A percentile compares a stretch with the other conserved stretches of the same genome.
These are phyloP conservation scores for Hippopotamus amphibius DNA, from an alignment of 2,113 vertebrate genomes.

Conservation along the genomic window DNA sequence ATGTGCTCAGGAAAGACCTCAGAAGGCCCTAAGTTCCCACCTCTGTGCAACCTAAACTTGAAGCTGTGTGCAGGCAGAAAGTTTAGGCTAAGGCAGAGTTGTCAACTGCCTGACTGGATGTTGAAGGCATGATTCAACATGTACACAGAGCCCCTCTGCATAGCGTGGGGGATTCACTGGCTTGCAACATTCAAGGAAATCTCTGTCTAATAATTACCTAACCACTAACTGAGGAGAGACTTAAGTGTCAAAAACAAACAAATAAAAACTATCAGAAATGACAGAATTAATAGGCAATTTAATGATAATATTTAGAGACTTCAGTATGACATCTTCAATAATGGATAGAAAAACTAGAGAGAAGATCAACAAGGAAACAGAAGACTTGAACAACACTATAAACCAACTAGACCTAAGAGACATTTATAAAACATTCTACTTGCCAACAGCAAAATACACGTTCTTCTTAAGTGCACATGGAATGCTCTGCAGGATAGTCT, in stretches of 20 bases:
- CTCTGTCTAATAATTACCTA: neutral
- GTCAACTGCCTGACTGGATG: neutral
- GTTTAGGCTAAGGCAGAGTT: neutral
- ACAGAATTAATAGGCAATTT: neutral
- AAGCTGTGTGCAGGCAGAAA: neutral
- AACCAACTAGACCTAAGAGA: neutral
- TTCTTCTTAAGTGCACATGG: neutral
- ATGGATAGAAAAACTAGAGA: neutral
- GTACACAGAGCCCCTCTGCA: neutral
- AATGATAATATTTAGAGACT: neutral
- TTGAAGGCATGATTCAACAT: neutral
- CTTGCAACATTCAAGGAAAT: neutral
- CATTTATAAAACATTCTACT: neutral
- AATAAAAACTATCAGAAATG: neutral
- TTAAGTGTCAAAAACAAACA: conserved; percentile 3
- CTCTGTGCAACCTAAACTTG: neutral
- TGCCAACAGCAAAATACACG: neutral
- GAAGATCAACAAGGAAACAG: neutral
- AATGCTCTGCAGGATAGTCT: neutral
- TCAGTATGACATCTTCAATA: neutral
- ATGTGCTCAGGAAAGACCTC: neutral
- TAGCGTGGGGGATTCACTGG: neutral
- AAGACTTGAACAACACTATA: neutral
- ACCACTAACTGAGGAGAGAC: neutral
- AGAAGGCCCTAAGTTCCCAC: neutral